These are phyloP conservation scores for Aythya baeri DNA, from an alignment of 2,113 vertebrate genomes.

Conservation along the genomic window DNA sequence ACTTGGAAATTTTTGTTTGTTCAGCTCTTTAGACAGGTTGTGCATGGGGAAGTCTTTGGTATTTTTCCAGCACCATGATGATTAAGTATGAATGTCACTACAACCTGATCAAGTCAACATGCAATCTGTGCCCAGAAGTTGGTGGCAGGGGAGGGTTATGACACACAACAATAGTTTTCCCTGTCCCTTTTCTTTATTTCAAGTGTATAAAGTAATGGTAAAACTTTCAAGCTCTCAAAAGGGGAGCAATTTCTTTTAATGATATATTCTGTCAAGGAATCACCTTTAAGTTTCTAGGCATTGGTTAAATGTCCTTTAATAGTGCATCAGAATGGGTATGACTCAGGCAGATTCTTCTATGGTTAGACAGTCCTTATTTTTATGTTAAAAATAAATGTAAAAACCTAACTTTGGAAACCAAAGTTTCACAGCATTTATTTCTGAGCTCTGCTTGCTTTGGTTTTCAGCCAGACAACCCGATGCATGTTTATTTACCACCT, in stretches of 20 bases:
- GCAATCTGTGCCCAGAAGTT: background rate
- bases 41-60: background rate
- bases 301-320: background rate
- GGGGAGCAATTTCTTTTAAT: background rate
- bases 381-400: conserved; percentile 17
- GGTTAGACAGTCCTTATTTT: background rate
- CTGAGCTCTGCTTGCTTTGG: background rate
- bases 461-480: background rate
- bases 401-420: background rate
- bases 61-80: background rate
- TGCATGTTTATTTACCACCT: background rate
- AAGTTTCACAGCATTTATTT: conserved; percentile 12
- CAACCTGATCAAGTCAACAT: background rate
- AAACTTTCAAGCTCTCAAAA: background rate
- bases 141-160: background rate
- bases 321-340: background rate
- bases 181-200: background rate
- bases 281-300: background rate
- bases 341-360: background rate
- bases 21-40: background rate
- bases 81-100: background rate
- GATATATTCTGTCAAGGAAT: background rate
- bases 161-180: background rate
- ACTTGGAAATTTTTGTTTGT: background rate
- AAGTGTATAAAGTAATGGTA: background rate